These are phyloP conservation scores for Promerops cafer DNA, from an alignment of 2,113 vertebrate species.

Conservation along the genomic window DNA sequence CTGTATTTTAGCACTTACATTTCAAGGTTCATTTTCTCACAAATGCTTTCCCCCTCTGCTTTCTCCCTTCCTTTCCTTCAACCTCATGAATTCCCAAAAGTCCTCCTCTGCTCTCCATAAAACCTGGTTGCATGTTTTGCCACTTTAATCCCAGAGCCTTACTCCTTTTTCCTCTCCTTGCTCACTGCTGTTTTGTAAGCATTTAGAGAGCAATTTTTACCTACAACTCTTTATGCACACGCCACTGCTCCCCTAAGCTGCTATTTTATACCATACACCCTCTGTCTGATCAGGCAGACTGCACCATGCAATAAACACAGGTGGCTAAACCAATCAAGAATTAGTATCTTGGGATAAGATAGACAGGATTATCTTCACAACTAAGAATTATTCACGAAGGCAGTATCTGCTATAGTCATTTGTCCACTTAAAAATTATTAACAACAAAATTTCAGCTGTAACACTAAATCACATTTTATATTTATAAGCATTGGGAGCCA, in stretches of 20 bases:
- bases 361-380: neutral
- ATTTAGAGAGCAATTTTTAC: constrained; percentile 38
- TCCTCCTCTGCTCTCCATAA: neutral
- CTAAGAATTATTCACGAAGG: neutral
- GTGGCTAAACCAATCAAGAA: neutral
- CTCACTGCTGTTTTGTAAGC: constrained; percentile 23
- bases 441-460: neutral
- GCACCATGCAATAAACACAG: neutral
- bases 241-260: neutral
- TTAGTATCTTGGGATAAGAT: neutral
- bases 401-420: rapidly evolving
- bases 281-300: neutral
- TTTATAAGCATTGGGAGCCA: neutral
- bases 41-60: neutral
- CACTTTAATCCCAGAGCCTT: neutral
- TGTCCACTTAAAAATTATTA: neutral
- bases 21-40: constrained; percentile 38
- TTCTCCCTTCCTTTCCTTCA: neutral
- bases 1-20: constrained; percentile 24
- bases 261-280: neutral
- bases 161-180: neutral
- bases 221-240: constrained; percentile 21
- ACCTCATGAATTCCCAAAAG: neutral
- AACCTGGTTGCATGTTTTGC: neutral
- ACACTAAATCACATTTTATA: neutral